phyloP scores from a whole-genome alignment of 2,797 vertebrate species.

The Melopsittacus undulatus region DNA sequence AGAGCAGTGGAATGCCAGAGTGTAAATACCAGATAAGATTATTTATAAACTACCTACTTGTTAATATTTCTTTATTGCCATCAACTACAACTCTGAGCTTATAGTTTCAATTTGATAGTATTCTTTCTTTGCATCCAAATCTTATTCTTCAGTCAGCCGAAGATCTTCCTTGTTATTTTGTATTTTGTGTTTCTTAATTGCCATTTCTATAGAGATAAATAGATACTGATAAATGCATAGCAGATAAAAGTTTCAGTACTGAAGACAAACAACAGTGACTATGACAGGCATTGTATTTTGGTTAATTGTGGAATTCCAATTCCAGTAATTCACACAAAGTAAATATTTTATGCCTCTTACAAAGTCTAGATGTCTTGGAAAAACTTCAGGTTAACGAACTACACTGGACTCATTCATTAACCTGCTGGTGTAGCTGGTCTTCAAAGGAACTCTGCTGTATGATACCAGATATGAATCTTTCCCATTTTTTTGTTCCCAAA shows the following conservation, averaged over 20 bases:
- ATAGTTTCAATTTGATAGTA: neutral
- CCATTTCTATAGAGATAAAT: neutral
- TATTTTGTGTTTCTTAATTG: neutral
- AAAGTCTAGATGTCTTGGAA: neutral
- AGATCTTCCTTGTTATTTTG: neutral
- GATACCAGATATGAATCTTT: neutral
- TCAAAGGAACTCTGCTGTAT: neutral
- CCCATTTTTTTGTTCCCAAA: neutral
- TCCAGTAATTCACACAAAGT: neutral
- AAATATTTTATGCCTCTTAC: neutral
- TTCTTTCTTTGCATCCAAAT: neutral
- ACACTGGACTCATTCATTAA: neutral
- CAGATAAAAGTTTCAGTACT: neutral
- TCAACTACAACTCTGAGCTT: neutral
- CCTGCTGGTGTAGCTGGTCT: neutral
- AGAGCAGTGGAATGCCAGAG: slow-evolving; percentile 16
- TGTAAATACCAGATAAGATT: slow-evolving; percentile 17
- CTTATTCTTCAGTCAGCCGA: neutral
- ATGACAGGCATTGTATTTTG: neutral
- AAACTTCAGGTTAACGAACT: neutral
- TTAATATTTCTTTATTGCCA: neutral
- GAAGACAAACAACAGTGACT: neutral
- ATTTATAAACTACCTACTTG: slow-evolving; percentile 25
- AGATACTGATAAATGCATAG: neutral
- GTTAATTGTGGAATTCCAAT: neutral